These are phyloP conservation scores for Lasioglossum zephyrum DNA, from an alignment of 2,888 invertebrate genomes.

Conservation along the genomic window DNA sequence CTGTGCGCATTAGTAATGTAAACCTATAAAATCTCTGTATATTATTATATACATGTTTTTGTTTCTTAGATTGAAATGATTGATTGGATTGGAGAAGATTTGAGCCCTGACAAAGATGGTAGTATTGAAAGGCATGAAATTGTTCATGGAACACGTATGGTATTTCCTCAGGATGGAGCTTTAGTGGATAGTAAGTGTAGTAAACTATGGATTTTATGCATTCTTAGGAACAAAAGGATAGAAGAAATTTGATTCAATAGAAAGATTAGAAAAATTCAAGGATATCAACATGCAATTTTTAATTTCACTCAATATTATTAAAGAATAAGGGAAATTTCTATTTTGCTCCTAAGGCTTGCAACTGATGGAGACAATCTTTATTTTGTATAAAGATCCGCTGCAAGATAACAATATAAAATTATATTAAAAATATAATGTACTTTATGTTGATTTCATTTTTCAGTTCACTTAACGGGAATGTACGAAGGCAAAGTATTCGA, in stretches of 20 bases:
- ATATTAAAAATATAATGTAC: neutral
- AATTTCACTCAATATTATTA: neutral
- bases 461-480: conserved; percentile 90
- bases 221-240: neutral
- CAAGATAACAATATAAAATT: neutral
- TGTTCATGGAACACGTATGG: conserved; percentile 89
- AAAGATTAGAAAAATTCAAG: neutral
- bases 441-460: neutral
- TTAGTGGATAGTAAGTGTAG: conserved; percentile 90
- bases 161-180: conserved; percentile 92
- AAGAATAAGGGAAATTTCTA: neutral
- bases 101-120: conserved; percentile 93
- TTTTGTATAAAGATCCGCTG: neutral
- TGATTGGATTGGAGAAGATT: conserved; percentile 94
- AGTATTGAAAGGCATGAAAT: conserved; percentile 91
- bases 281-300: neutral
- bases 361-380: neutral
- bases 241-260: neutral
- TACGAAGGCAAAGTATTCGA: conserved; percentile 90
- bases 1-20: neutral
- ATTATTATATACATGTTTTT: neutral
- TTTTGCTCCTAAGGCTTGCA: neutral
- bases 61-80: conserved; percentile 92
- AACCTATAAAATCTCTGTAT: neutral
- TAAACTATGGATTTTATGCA: neutral